These are phyloP conservation scores for Strongylocentrotus purpuratus DNA, from an alignment of 35 echinoderm and acorn worm genomes.

Conservation along the genomic window DNA sequence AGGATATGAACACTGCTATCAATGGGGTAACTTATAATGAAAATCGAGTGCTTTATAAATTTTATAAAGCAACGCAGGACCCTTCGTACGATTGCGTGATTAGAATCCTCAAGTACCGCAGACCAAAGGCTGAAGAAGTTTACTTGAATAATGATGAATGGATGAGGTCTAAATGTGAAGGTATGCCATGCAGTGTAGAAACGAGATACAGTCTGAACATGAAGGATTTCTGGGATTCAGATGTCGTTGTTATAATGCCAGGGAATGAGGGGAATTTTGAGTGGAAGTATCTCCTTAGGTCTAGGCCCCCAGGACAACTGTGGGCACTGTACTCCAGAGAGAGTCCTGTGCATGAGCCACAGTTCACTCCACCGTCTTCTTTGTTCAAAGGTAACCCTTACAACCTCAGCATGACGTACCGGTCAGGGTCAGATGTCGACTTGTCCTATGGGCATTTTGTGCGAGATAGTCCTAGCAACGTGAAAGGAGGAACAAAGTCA, in stretches of 20 bases:
- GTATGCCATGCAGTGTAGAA: constrained; percentile 60
- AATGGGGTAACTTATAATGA: constrained; percentile 29
- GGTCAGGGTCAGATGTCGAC: constrained; percentile 59
- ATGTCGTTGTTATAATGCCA: constrained; percentile 70
- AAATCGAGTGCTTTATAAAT: constrained; percentile 40
- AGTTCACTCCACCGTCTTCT: constrained; percentile 57
- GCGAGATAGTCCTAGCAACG: neutral
- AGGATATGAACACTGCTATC: neutral
- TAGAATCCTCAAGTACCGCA: constrained; percentile 54
- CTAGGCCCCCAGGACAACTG: constrained; percentile 61
- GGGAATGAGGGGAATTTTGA: constrained; percentile 55
- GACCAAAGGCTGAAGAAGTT: constrained; percentile 47
- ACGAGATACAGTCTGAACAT: constrained; percentile 61
- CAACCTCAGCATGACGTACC: constrained; percentile 59
- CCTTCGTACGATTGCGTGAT: constrained; percentile 44
- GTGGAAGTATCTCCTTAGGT: constrained; percentile 54
- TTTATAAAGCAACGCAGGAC: constrained; percentile 31
- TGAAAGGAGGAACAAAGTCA: constrained; percentile 50
- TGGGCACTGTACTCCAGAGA: constrained; percentile 71
- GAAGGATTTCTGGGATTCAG: constrained; percentile 43
- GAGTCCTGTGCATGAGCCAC: constrained; percentile 76
- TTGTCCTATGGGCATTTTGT: constrained; percentile 27
- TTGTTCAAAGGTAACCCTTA: constrained; percentile 66
- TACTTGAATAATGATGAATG: constrained; percentile 44
- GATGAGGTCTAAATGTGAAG: constrained; percentile 38